Evolutionary conservation across 2,113 vertebrate species (phyloP), one percentile per base, ranked within the genome.

Genomic region (Dascyllus trimaculatus): DNA sequence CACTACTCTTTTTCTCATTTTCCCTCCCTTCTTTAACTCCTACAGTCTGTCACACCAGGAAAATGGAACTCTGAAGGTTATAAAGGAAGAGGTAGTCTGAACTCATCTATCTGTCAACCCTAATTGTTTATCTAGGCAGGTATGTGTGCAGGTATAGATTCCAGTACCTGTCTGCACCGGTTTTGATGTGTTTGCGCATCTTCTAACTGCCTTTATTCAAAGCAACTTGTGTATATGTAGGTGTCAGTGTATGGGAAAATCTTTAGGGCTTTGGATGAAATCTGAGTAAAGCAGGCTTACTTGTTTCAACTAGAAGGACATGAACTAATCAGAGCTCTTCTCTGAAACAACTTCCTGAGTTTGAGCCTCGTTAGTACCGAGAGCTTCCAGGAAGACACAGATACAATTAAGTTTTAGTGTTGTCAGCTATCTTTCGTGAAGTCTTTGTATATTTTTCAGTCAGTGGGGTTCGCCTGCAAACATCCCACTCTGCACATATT

Each of bases 241-340:
- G 46, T 78, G 75, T 72, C 58, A 26, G 74, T 45, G 48, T 68
- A 52, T 65, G 49, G n/a, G 46, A 26, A 59, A 56, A 75, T 62
- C 71, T 81, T 75, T 52, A 38, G 60, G 64, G 69, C 53, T 81
- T 76, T 65, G 25, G 58, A 63, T 56, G 32, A 88, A 85, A 71
- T 64, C 53, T 71, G 48, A 77, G 67, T 60, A 54, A 88, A 81
- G 60, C 71, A 4, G 75, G 35, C 76, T 81, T 86, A 79, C 80
- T 80, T 80, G 64, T 89, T 86, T 86, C 74, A 80, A 69, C 59
- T 57, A 75, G 61, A 79, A 81, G 63, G 59, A 54, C 74, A 82
- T 90, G 48, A 85, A 90, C 90, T 83, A 84, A 87, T 87, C 51
- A 88, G 45, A 78, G 53, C 32, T 24, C 48, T 38, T 75, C 82